Base-by-base conservation (phyloP, 2,797 vertebrate genomes). In the Thaleichthys pacificus region DNA sequence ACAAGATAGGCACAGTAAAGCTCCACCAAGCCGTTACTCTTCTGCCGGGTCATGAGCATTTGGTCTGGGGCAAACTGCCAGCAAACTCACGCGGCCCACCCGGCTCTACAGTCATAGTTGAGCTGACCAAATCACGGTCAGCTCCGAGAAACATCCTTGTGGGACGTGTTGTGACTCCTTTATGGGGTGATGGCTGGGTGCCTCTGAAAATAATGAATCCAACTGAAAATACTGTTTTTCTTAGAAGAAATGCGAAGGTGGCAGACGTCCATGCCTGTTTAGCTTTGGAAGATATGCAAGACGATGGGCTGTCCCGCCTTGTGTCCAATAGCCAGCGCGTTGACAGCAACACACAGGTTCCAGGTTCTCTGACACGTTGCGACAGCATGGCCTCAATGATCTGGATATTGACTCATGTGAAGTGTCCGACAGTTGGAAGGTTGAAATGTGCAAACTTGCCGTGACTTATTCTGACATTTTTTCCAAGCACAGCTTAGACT, bases 181-280 rank as follows among this genome's bases (percentile, higher is more conserved):
- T 82, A 3, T 75, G 66, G 60, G 81, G 70, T 1, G 70, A 78
- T 24, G 47, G 72, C 12, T 79, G 61, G 73, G 69, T 78, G 15
- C 72, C 65, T 14, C 24, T 75, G 8, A 80, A 65, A 47, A n/a
- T 80, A 26, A 64, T 77, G 32, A 82, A 80, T 56, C 72, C 73
- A 0, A 62, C 58, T 3, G 0, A 5, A 1, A 78, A 9, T 1
- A 26, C 65, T 22, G 65, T 77, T 9, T 76, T 38, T 8, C 17
- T 81, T 61, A 26, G 72, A 2, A 28, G 38, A 9, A 76, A 81
- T 49, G n/a, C 26, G 1, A 80, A 77, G 47, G n/a, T 80, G 4
- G 75, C 67, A 5, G 80, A 82, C 14, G 66, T 80, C 6, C 75
- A 30, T 0, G 67, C 62, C 0, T 80, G 81, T 60, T 26, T 73